A percentile compares a stretch with the other conserved stretches of the same genome.
These are phyloP conservation scores for Pissodes strobi DNA, from an alignment of 1,140 invertebrate species.

Conservation along the genomic window DNA sequence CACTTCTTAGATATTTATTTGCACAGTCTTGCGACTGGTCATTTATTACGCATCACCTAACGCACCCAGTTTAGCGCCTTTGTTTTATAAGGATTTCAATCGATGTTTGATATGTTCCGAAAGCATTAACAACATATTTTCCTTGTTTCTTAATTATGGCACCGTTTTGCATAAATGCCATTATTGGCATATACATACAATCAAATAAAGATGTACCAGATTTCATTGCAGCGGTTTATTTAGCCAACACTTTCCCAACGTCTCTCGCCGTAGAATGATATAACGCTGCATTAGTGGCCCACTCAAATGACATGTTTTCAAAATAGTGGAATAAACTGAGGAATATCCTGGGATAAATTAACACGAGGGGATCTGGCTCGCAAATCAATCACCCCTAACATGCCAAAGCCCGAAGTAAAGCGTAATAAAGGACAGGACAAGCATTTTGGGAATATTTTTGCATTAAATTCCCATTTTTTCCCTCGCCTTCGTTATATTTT, in stretches of 20 bases:
- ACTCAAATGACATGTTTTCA: slow-evolving; percentile 25
- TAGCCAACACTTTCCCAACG: slow-evolving; percentile 5
- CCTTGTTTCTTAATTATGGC: no score
- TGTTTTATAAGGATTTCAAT: no score
- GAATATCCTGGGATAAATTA: slow-evolving; percentile 25
- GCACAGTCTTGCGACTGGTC: no score
- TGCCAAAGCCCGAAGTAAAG: slow-evolving; percentile 20
- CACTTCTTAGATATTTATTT: no score
- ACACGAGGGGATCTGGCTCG: slow-evolving; percentile 18
- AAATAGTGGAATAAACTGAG: slow-evolving; percentile 21
- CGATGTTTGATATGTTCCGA: no score
- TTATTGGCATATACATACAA: no score
- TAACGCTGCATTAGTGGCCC: slow-evolving; percentile 4
- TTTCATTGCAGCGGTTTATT: slow-evolving; percentile 7
- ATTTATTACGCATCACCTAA: no score
- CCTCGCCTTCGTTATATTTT: neutral
- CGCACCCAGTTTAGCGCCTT: no score
- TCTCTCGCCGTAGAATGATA: slow-evolving; percentile 5
- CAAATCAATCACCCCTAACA: slow-evolving; percentile 27
- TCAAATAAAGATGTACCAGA: no score
- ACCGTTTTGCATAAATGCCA: no score
- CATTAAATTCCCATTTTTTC: slow-evolving; percentile 5
- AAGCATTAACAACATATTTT: no score
- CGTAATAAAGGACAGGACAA: slow-evolving; percentile 27
- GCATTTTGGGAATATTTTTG: slow-evolving; percentile 18